These are phyloP conservation scores for Tenthredo distinguenda DNA, from an alignment of 2,888 invertebrate species.

Conservation along the genomic window DNA sequence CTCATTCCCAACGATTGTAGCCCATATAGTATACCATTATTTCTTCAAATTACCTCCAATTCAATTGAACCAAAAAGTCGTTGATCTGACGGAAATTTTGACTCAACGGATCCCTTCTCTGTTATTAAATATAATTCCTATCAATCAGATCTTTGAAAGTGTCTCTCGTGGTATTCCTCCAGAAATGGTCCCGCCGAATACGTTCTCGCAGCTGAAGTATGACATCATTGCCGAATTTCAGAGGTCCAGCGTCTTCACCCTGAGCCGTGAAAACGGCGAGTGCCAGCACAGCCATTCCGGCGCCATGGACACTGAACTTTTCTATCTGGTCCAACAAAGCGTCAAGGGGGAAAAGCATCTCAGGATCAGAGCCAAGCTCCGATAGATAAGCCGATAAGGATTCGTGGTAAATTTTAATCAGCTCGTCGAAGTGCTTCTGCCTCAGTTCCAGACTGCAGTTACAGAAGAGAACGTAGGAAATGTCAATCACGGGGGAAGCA, in stretches of 20 bases:
- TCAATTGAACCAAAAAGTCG: background rate
- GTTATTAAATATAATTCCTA: conserved; percentile 57
- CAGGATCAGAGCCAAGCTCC: conserved; percentile 64
- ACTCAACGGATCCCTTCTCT: background rate
- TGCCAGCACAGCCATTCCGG: conserved; percentile 63
- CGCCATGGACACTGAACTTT: conserved; percentile 65
- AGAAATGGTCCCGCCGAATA: conserved; percentile 58
- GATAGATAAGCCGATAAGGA: conserved; percentile 63
- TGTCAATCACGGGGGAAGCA: conserved; percentile 66
- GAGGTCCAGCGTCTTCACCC: conserved; percentile 61
- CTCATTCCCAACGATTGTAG: too few species aligned
- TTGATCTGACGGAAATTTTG: background rate
- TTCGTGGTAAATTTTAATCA: conserved; percentile 69
- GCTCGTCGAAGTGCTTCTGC: conserved; percentile 65
- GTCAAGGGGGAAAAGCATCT: conserved; percentile 67
- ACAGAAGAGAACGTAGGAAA: conserved; percentile 72
- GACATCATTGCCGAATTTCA: conserved; percentile 52
- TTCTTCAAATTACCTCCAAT: background rate
- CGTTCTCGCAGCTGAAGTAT: conserved; percentile 54
- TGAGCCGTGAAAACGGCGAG: conserved; percentile 65
- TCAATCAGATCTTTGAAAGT: conserved; percentile 61
- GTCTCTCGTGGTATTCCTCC: conserved; percentile 55
- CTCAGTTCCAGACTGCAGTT: conserved; percentile 67
- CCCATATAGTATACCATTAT: background rate
- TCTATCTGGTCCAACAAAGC: conserved; percentile 66